Evolutionary conservation across 2,113 vertebrate species (phyloP).

Genomic region (Aegithalos caudatus): DNA sequence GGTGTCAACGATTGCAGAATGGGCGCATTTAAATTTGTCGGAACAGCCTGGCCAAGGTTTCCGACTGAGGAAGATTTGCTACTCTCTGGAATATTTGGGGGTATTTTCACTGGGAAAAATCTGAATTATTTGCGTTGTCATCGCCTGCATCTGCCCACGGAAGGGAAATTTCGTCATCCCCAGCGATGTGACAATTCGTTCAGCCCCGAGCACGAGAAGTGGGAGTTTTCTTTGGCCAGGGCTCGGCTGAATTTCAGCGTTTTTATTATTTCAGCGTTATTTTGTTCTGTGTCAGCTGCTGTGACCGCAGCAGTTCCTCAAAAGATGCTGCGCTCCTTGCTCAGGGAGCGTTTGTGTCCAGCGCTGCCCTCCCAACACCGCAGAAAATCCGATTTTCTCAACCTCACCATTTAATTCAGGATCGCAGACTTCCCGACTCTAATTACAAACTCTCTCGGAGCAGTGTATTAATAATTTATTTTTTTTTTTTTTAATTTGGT

Average conservation of each 20-base stretch:
- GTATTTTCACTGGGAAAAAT: slow-evolving; percentile 20
- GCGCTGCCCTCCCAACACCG: not conserved
- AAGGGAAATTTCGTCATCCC: not conserved
- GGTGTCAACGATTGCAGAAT: not conserved
- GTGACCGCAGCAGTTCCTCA: not conserved
- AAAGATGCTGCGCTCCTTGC: not conserved
- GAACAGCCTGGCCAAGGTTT: not conserved
- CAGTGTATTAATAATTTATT: not conserved
- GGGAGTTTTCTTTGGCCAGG: not conserved
- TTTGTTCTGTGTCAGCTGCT: not conserved
- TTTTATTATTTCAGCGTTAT: too few species aligned
- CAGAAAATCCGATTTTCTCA: not conserved
- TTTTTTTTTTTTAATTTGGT: not conserved
- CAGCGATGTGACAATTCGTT: not conserved
- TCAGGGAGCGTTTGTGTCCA: not conserved
- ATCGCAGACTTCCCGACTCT: not conserved
- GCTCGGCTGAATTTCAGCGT: not conserved
- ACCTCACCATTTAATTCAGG: not conserved
- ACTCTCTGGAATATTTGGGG: not conserved
- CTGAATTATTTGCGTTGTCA: not conserved
- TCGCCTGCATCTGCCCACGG: not conserved
- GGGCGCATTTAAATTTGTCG: not conserved
- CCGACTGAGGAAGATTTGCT: not conserved
- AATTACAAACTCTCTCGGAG: accelerated
- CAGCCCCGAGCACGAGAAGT: not conserved